Base-by-base conservation (phyloP, 2,113 vertebrate species). In the Periophthalmus modestus region DNA sequence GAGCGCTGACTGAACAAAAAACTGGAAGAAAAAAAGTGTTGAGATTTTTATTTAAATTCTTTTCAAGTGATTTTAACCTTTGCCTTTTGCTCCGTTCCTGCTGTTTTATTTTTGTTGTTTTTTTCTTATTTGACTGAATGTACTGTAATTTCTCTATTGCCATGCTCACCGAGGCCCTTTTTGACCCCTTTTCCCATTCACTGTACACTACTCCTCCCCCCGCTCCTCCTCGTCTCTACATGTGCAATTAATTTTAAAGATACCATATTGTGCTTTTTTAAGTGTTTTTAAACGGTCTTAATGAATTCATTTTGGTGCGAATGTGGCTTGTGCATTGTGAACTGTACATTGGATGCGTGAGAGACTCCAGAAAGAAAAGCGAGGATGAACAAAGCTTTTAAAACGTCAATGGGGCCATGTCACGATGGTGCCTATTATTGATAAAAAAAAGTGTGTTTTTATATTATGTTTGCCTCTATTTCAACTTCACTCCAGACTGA, bases 181-280 rank as follows among this genome's bases (percentile, higher is more conserved):
- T 18, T 54, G 43, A 36, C 1, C 52, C 65, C 5, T 52, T 11
- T 7, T 68, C 71, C 66, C 67, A 61, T 57, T 74, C 77, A 78
- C 55, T 77, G 75, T 82, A 74, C 82, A 48, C 86, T 87, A 69
- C 74, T 79, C 63, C 82, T 88, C 73, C 67, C 67, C 83, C 15
- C 85, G 68, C 74, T 82, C 62, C 86, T 88, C 75, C 66, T 85
- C 19, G 63, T 87, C 83, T 86, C 87, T 90, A 90, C 92, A 93
- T 77, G 92, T 94, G 95, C 93, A 88, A 84, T 93, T 93, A 79
- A 78, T 85, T 94, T 91, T 92, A 92, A 92, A 93, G 9, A 94
- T 93, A 94, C 95, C 95, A 95, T 87, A 94, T 93, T 96, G 88
- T 90, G 91, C 91, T 92, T 87, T 87, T 55, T 81, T 36, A 14